These are phyloP conservation scores for Lepeophtheirus nordmannii DNA, from an alignment of 2,888 invertebrate species.

Conservation along the genomic window DNA sequence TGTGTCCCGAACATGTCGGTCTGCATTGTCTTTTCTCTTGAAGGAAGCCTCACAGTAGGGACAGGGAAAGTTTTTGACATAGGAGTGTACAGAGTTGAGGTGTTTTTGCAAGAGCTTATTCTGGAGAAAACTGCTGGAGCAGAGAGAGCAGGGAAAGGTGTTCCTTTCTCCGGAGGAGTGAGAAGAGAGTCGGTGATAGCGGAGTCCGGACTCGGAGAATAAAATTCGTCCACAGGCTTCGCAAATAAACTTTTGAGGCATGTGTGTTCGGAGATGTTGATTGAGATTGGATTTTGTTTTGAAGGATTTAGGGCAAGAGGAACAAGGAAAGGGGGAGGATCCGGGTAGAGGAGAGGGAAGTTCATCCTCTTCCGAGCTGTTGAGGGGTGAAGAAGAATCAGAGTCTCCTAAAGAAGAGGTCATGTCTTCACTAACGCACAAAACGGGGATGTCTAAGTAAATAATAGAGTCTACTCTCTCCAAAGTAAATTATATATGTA, in stretches of 20 bases:
- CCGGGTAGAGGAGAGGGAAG: too few relatives aligned
- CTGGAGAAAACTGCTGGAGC: neutral
- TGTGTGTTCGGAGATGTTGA: slow-evolving; percentile 8
- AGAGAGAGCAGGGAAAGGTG: neutral
- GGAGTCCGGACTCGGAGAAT: neutral
- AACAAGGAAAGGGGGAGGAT: neutral
- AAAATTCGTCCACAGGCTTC: neutral
- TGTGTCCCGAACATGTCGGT: neutral
- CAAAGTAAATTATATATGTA: too few relatives aligned
- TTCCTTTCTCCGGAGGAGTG: neutral
- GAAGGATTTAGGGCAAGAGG: neutral
- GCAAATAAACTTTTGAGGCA: neutral
- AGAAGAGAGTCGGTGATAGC: neutral
- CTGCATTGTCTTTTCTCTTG: slow-evolving; percentile 5
- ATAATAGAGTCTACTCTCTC: too few relatives aligned
- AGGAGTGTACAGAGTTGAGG: neutral
- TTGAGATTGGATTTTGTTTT: slow-evolving; percentile 8
- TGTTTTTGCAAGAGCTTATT: slow-evolving; percentile 9
- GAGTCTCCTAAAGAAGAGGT: too few relatives aligned
- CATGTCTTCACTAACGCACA: too few relatives aligned
- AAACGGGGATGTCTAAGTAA: too few relatives aligned
- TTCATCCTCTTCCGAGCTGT: too few relatives aligned
- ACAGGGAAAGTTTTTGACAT: neutral
- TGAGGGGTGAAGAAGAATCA: too few relatives aligned
- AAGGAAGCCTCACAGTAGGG: neutral